phyloP scores from a whole-genome alignment of 2,888 invertebrate genomes.

The Amphipoea oculea region DNA sequence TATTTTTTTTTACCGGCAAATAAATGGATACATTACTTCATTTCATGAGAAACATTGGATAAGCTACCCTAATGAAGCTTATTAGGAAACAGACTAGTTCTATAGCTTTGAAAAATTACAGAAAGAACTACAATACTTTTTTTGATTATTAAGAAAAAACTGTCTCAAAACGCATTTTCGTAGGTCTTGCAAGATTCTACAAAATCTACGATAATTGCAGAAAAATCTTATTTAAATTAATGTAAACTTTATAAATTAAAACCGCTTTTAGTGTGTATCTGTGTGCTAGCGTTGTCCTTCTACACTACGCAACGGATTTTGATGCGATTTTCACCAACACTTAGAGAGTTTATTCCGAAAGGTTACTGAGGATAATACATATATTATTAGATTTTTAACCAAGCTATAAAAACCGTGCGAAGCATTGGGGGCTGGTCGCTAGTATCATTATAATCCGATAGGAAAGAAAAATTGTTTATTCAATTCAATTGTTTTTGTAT shows the following conservation, averaged over 20 bases:
- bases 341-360: no score
- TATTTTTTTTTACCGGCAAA: background rate
- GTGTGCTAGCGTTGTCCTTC: no score
- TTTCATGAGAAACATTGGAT: background rate
- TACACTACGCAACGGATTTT: no score
- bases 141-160: background rate
- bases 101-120: background rate
- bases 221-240: background rate
- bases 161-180: background rate
- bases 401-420: no score
- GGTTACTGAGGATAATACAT: no score
- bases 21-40: background rate
- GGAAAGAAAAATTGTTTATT: background rate
- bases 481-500: background rate
- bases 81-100: background rate
- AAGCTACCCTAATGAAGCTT: background rate
- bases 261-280: no score
- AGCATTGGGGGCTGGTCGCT: no score
- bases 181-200: background rate
- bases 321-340: no score
- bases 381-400: no score
- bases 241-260: no score
- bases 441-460: no score
- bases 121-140: background rate
- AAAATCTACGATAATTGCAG: background rate